phyloP scores from a whole-genome alignment of 2,113 vertebrate species.

The Hippocampus abdominalis region DNA sequence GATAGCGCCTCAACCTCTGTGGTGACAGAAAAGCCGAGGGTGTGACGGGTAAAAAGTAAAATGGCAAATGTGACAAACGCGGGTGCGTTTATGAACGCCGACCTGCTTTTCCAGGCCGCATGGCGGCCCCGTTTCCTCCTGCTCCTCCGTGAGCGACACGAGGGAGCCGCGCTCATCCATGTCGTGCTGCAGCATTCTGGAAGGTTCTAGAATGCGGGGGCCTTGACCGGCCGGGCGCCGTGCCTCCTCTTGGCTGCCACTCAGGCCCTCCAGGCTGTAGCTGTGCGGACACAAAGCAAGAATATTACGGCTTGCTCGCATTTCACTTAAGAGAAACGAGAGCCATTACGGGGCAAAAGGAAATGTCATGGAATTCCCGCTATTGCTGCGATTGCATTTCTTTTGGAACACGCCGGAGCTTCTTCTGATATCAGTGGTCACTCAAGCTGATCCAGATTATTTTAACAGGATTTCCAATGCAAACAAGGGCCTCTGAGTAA shows the following conservation, averaged over 20 bases:
- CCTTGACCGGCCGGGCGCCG: slow-evolving; percentile 67
- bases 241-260: slow-evolving; percentile 70
- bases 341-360: background rate
- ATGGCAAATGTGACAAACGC: background rate
- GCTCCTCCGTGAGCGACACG: slow-evolving; percentile 83
- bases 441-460: background rate
- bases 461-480: slow-evolving; percentile 49
- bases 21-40: background rate
- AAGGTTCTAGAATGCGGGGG: slow-evolving; percentile 66
- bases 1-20: slow-evolving; percentile 64
- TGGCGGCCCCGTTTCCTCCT: slow-evolving; percentile 75
- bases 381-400: background rate
- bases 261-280: slow-evolving; percentile 93
- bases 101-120: slow-evolving; percentile 75
- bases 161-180: slow-evolving; percentile 81
- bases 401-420: background rate
- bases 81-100: slow-evolving; percentile 8
- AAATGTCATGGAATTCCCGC: background rate
- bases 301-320: background rate
- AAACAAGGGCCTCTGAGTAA: slow-evolving; percentile 61
- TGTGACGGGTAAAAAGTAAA: background rate
- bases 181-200: slow-evolving; percentile 57
- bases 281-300: slow-evolving; percentile 60
- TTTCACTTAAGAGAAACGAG: background rate
- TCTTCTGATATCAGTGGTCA: background rate